Percentiles rank a stretch among this genome's conserved stretches.
Evolutionary conservation across 35 echinoderm and acorn worm species (phyloP).

Genomic region (Lytechinus variegatus): DNA sequence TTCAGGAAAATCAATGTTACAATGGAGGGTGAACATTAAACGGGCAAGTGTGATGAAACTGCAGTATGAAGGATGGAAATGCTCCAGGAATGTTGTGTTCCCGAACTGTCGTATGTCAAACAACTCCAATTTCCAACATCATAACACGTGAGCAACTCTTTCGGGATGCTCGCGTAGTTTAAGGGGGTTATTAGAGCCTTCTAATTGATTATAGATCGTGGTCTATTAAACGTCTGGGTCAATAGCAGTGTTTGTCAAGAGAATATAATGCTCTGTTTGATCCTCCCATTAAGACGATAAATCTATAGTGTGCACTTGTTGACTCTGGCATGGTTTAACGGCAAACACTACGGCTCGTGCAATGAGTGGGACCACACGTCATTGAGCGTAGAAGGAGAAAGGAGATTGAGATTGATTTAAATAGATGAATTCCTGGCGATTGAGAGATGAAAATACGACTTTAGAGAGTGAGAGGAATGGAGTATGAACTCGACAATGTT

Average conservation of each 20-base stretch:
- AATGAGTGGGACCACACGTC: background rate
- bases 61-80: no score
- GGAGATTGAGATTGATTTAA: background rate
- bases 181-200: background rate
- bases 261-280: background rate
- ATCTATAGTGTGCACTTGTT: background rate
- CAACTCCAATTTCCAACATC: no score
- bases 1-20: no score
- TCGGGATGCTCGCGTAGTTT: background rate
- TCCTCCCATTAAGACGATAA: background rate
- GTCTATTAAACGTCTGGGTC: background rate
- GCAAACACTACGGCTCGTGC: background rate
- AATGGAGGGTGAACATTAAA: no score
- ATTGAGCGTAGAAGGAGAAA: background rate
- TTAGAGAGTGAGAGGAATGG: background rate
- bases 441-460: background rate
- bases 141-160: background rate
- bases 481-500: background rate
- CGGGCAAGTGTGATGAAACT: no score
- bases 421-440: background rate
- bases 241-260: background rate
- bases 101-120: no score
- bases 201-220: background rate
- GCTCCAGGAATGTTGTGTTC: no score
- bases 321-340: background rate